Percentiles rank a stretch among this genome's conserved stretches.
Evolutionary conservation across 2,113 vertebrate species (phyloP).

Genomic region (Prinia subflava): DNA sequence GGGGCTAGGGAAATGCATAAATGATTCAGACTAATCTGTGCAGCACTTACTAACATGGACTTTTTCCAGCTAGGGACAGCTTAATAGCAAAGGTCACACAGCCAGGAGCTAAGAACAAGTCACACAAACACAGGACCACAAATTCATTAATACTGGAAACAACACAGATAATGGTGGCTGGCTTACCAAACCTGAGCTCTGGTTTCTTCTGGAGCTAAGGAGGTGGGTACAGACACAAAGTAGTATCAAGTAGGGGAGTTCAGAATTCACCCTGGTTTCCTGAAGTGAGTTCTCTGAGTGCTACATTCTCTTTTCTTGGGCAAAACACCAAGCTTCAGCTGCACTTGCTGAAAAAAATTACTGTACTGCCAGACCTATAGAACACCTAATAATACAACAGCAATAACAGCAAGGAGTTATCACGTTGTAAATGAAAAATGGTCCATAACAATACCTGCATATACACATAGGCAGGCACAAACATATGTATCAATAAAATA

Average conservation of each 20-base stretch:
- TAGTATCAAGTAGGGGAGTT: not conserved
- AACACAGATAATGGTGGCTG: not conserved
- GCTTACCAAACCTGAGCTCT: not conserved
- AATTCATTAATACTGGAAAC: not conserved
- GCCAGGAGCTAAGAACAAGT: not conserved
- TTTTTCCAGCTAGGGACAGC: not conserved
- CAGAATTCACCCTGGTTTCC: not conserved
- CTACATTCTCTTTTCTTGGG: not conserved
- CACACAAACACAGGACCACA: not conserved
- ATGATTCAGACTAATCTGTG: not conserved
- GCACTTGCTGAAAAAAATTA: not conserved
- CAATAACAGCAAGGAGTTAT: not conserved
- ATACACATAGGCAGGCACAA: not conserved
- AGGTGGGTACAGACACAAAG: not conserved
- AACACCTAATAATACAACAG: not conserved
- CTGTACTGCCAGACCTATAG: not conserved
- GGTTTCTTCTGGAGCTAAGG: not conserved
- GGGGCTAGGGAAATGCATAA: not conserved
- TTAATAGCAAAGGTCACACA: constrained; percentile 7
- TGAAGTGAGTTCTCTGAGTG: not conserved
- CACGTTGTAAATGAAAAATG: not conserved
- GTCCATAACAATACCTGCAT: not conserved
- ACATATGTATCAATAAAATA: not conserved
- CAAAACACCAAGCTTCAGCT: not conserved
- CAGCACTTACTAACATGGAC: not conserved